Percentiles rank a stretch among this genome's conserved stretches.
These are phyloP conservation scores for Lates japonicus DNA, from an alignment of 2,797 vertebrate species.

Conservation along the genomic window DNA sequence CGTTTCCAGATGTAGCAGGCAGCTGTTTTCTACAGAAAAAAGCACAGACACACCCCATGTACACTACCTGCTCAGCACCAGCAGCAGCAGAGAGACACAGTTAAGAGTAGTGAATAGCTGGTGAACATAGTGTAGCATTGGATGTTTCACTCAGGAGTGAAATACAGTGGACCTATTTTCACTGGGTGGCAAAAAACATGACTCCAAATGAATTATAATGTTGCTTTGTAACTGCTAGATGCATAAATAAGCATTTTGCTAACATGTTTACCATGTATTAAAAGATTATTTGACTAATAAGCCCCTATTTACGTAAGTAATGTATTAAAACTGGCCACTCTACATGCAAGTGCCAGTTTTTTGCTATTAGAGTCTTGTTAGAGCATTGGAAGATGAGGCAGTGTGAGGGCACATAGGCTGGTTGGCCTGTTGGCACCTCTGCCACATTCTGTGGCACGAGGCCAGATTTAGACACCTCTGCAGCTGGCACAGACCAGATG, in stretches of 20 bases:
- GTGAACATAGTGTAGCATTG: neutral
- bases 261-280: neutral
- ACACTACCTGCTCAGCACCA: neutral
- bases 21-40: too few species aligned
- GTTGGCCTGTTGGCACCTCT: slow-evolving; percentile 44
- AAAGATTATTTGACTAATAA: slow-evolving; percentile 14
- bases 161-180: too few species aligned
- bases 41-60: neutral
- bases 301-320: neutral
- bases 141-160: neutral
- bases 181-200: neutral
- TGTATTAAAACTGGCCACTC: neutral
- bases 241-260: neutral
- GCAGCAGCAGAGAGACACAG: neutral
- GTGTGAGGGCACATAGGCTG: slow-evolving; percentile 24
- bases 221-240: neutral
- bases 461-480: slow-evolving; percentile 59
- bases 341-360: slow-evolving; percentile 12
- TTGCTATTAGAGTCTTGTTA: slow-evolving; percentile 21
- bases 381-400: slow-evolving; percentile 9
- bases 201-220: neutral
- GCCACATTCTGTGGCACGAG: slow-evolving; percentile 56
- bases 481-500: slow-evolving; percentile 79
- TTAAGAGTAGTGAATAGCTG: neutral
- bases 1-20: neutral